Conservation (phyloP, 2,888 invertebrate genomes). For the Parnassius mnemosyne region DNA sequence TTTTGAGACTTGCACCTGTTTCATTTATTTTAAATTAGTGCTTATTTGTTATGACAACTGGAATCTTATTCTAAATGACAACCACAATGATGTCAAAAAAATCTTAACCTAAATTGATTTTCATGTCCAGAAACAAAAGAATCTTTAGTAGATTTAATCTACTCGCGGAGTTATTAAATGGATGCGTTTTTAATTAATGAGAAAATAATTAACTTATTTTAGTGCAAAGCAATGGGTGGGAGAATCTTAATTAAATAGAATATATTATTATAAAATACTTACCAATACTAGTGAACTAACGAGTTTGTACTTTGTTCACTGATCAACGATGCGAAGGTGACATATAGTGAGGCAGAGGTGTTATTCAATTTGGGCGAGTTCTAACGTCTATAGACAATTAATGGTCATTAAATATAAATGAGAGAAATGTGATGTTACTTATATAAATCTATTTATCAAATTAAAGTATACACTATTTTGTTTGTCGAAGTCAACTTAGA, state of each 20-base stretch:
- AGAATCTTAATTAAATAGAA: constrained; percentile 42
- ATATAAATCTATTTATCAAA: constrained; percentile 1
- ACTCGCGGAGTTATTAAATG: constrained; percentile 41
- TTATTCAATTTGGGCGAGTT: constrained; percentile 3
- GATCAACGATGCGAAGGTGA: constrained; percentile 19
- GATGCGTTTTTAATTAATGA: constrained; percentile 37
- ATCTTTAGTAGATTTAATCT: constrained; percentile 69
- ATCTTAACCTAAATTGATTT: constrained; percentile 59
- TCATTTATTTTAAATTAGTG: constrained; percentile 40
- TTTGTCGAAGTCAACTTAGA: neutral
- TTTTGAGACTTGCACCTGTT: constrained; percentile 70
- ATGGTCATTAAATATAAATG: constrained; percentile 15
- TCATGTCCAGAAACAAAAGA: constrained; percentile 42
- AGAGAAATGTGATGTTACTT: constrained; percentile 18
- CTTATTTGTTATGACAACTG: constrained; percentile 40
- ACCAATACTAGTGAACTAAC: constrained; percentile 52
- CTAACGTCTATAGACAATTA: constrained; percentile 10
- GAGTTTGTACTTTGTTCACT: constrained; percentile 66
- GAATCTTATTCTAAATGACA: constrained; percentile 43
- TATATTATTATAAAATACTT: constrained; percentile 49
- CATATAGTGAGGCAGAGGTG: constrained; percentile 22
- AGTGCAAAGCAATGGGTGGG: constrained; percentile 54
- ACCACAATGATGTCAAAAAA: constrained; percentile 45
- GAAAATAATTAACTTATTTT: constrained; percentile 45
- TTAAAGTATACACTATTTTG: neutral